These are phyloP conservation scores for Amazonetta brasiliensis DNA, from an alignment of 2,797 vertebrate genomes.

Conservation along the genomic window DNA sequence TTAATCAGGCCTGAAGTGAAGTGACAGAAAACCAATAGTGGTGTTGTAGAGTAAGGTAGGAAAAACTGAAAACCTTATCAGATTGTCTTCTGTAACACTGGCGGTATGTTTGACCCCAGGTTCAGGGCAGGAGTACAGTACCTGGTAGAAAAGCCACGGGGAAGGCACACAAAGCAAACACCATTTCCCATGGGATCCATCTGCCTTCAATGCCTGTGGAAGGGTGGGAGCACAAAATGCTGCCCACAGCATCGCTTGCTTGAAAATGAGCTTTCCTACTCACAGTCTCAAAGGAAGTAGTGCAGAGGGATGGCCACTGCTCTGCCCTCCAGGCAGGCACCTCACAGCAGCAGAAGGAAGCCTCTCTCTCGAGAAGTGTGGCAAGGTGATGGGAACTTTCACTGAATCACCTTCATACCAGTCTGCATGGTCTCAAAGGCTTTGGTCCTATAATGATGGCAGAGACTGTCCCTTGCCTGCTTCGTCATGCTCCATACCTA, in stretches of 20 bases:
- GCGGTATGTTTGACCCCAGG: background rate
- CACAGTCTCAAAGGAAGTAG: background rate
- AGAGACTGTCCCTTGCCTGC: background rate
- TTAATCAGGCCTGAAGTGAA: constrained; percentile 74
- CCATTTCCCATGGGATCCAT: background rate
- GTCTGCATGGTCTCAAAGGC: background rate
- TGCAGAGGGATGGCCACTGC: background rate
- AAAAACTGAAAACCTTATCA: constrained; percentile 14
- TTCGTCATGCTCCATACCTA: background rate
- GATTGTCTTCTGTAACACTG: constrained; percentile 12
- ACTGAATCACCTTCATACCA: background rate
- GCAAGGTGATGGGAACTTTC: background rate
- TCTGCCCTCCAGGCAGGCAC: background rate
- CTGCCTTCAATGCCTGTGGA: background rate
- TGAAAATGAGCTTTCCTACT: background rate
- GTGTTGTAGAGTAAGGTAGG: constrained; percentile 38
- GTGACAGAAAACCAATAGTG: constrained; percentile 74
- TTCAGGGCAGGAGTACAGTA: background rate
- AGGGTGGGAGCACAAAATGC: background rate
- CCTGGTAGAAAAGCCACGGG: background rate
- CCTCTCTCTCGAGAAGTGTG: background rate
- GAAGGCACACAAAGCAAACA: background rate
- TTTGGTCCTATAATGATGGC: background rate
- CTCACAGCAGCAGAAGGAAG: background rate
- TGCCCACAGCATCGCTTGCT: background rate